phyloP scores from a whole-genome alignment of 30 jellyfish, hydroid and myxozoan species.

The Mastigias papua region DNA sequence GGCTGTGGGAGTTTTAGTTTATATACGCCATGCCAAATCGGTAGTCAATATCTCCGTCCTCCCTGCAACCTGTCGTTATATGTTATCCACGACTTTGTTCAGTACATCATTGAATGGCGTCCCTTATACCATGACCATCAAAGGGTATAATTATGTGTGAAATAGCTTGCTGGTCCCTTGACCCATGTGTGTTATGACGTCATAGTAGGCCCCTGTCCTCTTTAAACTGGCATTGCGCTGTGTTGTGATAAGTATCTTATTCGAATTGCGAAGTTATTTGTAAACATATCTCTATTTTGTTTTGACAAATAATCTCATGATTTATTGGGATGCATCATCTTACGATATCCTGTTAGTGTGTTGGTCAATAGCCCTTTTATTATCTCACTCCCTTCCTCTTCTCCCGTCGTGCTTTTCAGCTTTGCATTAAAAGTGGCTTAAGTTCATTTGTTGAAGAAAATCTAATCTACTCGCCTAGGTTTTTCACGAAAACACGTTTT shows the following conservation, averaged over 20 bases:
- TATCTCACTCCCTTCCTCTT: not conserved
- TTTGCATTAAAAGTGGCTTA: not conserved
- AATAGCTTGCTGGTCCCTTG: not conserved
- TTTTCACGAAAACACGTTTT: not conserved
- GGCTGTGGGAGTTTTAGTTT: too few relatives aligned
- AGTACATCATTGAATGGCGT: not conserved
- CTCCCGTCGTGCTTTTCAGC: slow-evolving; percentile 7
- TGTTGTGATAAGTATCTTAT: not conserved
- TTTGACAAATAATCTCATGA: not conserved
- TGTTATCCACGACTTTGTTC: not conserved
- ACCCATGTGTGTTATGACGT: not conserved
- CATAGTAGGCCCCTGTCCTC: not conserved
- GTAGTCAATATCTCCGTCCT: too few relatives aligned
- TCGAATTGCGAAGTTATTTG: not conserved
- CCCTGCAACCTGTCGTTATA: too few relatives aligned
- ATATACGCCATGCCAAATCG: too few relatives aligned
- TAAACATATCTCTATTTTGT: not conserved
- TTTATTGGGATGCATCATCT: slow-evolving; percentile 15
- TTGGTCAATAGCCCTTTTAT: not conserved
- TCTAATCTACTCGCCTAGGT: not conserved
- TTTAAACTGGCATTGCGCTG: not conserved
- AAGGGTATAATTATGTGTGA: too few relatives aligned
- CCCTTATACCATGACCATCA: not conserved
- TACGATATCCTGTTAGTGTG: slow-evolving; percentile 16
- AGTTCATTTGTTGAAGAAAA: not conserved